These are phyloP conservation scores for Pristionchus pacificus DNA, from an alignment of 1,140 invertebrate species.

Conservation along the genomic window DNA sequence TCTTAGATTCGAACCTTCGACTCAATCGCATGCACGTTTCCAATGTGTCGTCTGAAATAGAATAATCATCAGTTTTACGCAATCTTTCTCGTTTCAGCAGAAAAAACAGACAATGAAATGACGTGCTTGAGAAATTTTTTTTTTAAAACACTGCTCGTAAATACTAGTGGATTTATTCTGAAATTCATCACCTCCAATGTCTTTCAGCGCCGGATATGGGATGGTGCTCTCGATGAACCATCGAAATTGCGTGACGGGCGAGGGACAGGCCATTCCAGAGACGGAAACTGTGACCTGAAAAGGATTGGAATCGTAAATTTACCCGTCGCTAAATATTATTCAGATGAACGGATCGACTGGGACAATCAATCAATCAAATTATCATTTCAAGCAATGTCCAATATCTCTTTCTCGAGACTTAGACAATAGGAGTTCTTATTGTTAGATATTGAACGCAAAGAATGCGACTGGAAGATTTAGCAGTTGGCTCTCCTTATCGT, in stretches of 20 bases:
- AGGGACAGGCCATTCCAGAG: constrained; percentile 45
- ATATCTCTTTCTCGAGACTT: too few relatives aligned
- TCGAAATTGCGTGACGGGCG: constrained; percentile 50
- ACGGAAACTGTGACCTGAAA: constrained; percentile 48
- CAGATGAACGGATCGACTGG: too few relatives aligned
- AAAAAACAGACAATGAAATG: neutral
- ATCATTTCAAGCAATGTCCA: too few relatives aligned
- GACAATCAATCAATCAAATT: too few relatives aligned
- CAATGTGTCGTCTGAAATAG: constrained; percentile 46
- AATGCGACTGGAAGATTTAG: too few relatives aligned
- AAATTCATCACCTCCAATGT: constrained; percentile 41
- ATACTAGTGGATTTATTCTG: neutral
- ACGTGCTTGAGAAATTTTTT: too few relatives aligned
- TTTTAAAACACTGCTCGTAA: too few relatives aligned
- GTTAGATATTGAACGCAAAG: too few relatives aligned
- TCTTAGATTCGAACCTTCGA: constrained; percentile 50
- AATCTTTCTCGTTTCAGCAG: neutral
- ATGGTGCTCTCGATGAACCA: constrained; percentile 53
- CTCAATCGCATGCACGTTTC: constrained; percentile 56
- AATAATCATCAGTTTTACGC: neutral
- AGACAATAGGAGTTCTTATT: too few relatives aligned
- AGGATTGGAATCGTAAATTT: too few relatives aligned
- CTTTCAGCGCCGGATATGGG: constrained; percentile 48
- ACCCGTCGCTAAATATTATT: too few relatives aligned
- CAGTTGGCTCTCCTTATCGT: too few relatives aligned